Evolutionary conservation across 2,797 vertebrate genomes (phyloP), one percentile per base, ranked within the genome.

Genomic region (Poliocrania exsul): DNA sequence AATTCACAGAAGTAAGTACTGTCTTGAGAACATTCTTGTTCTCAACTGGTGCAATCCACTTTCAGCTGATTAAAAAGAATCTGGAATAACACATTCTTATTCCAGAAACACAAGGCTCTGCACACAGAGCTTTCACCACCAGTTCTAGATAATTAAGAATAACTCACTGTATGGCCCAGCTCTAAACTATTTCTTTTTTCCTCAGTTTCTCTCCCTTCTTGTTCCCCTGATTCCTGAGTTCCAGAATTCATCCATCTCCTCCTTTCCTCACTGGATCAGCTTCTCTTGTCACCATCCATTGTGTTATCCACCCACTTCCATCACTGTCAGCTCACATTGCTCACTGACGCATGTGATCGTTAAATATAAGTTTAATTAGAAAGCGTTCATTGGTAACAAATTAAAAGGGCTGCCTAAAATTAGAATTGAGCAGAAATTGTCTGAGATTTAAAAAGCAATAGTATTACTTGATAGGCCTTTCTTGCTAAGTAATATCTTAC

Each of bases 331-430:
- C 74, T 80, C 80, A 61, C 64, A 65, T 4, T 40, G 72, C 86
- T 97, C 93, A 54, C 72, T 96, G 95, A 97, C 35, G 72, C 87
- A 97, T 82, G 70, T 37, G 86, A 86, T 62, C 33, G 37, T 92
- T 94, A 95, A 96, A 95, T 86, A 75, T 53, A 65, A 82, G 93
- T 81, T 89, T 84, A 96, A 92, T 95, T 91, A 86, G 86, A 95
- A 95, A 96, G 91, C 65, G 64, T 78, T 90, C 93, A 93, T 20
- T 92, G 88, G 86, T 92, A 88, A 92, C 93, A 94, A 97, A 96
- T 95, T 66, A 86, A 95, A 97, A 92, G 67, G 47, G 73, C 74
- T 83, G 11, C 49, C 73, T 96, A 97, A 95, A 96, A 90, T 95
- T 92, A 92, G 89, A 86, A 86, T 25, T n/a, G 44, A 84, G 61